Percentiles rank a stretch among this genome's conserved stretches.
Evolutionary conservation across 2,888 invertebrate genomes (phyloP).

Genomic region (Galerucella pusilla): DNA sequence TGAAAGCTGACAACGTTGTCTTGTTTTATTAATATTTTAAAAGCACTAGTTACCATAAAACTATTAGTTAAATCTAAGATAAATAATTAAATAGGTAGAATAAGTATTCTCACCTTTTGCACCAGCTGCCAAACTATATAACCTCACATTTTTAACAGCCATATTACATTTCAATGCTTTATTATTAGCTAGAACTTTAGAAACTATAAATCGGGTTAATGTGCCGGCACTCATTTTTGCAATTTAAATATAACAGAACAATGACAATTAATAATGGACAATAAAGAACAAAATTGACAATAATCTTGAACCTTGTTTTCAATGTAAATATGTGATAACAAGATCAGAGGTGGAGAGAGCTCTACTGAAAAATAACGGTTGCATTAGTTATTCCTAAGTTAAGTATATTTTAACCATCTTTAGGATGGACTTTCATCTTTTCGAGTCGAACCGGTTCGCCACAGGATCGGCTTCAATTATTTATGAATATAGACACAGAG

Average conservation of each 20-base stretch:
- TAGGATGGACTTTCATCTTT: conserved; percentile 7
- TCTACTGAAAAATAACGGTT: conserved; percentile 3
- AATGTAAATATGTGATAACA: conserved; percentile 7
- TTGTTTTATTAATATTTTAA: too few species aligned
- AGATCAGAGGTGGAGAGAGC: not conserved
- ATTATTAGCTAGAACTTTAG: conserved; percentile 32
- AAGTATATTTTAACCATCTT: not conserved
- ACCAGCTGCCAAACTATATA: conserved; percentile 40
- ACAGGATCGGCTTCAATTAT: not conserved
- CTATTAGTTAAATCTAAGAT: too few species aligned
- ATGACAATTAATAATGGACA: not conserved
- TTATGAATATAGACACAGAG: not conserved
- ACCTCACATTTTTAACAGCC: conserved; percentile 44
- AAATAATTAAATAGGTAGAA: too few species aligned
- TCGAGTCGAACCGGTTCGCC: not conserved
- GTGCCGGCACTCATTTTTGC: conserved; percentile 29
- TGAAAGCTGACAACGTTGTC: not conserved
- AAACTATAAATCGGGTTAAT: conserved; percentile 29
- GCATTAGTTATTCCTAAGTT: too few species aligned
- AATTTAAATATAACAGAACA: not conserved
- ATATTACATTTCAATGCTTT: conserved; percentile 36
- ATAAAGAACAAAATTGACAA: not conserved
- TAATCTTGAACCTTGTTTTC: not conserved
- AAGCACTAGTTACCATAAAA: too few species aligned
- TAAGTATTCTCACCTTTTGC: conserved; percentile 38